Base-by-base conservation (phyloP, 2,797 vertebrate species). In the Hypotaenidia philippensis region DNA sequence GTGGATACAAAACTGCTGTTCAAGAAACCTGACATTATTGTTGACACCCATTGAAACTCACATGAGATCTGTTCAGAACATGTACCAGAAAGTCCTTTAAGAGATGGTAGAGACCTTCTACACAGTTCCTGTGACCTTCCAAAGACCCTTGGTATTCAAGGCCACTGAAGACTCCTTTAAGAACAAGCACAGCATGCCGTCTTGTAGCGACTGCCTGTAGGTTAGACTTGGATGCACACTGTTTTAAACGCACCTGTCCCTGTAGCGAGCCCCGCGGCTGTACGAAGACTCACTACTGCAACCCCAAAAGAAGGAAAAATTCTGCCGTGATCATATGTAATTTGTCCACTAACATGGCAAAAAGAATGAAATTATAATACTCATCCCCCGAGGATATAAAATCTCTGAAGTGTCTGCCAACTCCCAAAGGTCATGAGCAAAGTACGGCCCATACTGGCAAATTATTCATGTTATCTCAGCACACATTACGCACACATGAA, bases 291-390 rank as follows among this genome's bases (percentile, higher is more conserved):
- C 74, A 27, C 21, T 2, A 6, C 45, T 9, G 38, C 22, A 66
- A 77, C 34, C 15, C 77, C 45, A 22, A 50, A 68, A 49, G 49
- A 40, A 78, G 45, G 27, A 38, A 60, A 32, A 87, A 31, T 1
- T 77, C 68, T 27, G 47, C 31, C 32, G 1, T 13, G 38, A 55
- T 80, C 75, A 5, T 15, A 1, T 38, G 26, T 66, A 47, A 80
- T 87, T 72, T 95, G 78, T 47, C 82, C 75, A 65, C 68, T 80
- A 80, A 72, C 83, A 49, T 16, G 61, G 87, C 70, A 94, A 90
- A 89, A 94, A 75, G 65, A 81, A 87, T 75, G 56, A 49, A 49
- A 23, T 76, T 76, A 38, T 69, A 87, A 55, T 47, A 57, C n/a
- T 80, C 59, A 79, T 82, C 21, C 71, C 61, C 66, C 22, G 63